A percentile compares a stretch with the other conserved stretches of the same genome.
These are phyloP conservation scores for Genyomyrus donnyi DNA, from an alignment of 2,113 vertebrate species.

Conservation along the genomic window DNA sequence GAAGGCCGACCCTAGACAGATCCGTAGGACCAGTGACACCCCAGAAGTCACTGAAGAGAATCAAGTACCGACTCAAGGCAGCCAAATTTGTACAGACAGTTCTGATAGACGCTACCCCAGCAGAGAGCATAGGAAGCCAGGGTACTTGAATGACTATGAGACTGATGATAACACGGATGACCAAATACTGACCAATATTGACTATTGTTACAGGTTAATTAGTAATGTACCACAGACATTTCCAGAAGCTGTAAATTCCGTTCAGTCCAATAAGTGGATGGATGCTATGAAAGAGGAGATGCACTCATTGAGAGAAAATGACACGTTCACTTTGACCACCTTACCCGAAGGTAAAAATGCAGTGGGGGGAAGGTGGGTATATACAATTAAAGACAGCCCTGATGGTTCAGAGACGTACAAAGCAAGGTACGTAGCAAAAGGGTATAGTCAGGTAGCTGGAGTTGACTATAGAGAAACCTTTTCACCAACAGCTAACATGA, in stretches of 20 bases:
- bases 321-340: no score
- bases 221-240: not conserved
- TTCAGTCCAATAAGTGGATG: not conserved
- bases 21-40: not conserved
- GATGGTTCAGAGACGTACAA: no score
- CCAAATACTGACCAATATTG: not conserved
- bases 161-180: not conserved
- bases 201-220: conserved; percentile 8
- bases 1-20: no score
- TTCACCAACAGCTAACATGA: no score
- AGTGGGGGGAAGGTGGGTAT: no score
- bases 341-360: no score
- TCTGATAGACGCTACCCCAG: conserved; percentile 5
- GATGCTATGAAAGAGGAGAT: no score
- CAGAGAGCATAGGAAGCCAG: not conserved
- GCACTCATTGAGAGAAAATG: no score
- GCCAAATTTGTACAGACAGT: conserved; percentile 3
- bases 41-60: not conserved
- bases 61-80: not conserved
- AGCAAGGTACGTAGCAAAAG: no score
- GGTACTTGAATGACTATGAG: not conserved
- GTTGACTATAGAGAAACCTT: no score
- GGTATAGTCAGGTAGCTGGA: no score
- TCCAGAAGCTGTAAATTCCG: not conserved
- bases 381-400: no score